Conservation (phyloP, 2,797 vertebrate genomes). For the Poeciliopsis presidionis region DNA sequence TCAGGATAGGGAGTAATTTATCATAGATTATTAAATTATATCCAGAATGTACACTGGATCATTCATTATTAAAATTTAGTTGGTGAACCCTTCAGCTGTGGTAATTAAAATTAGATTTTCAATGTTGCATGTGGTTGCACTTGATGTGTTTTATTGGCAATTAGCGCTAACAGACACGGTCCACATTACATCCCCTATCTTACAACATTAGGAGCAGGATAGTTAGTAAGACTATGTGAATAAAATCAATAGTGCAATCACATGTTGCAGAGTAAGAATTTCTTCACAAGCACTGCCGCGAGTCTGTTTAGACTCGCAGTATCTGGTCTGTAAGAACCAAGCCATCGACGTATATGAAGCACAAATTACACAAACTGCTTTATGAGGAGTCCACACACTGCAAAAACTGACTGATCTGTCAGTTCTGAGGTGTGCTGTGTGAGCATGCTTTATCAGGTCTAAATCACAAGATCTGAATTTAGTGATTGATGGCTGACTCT, state of each 20-base stretch:
- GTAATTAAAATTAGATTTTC: conserved; percentile 13
- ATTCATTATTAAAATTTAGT: background rate
- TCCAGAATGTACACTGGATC: background rate
- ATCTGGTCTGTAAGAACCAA: conserved; percentile 8
- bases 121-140: background rate
- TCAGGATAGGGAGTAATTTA: background rate
- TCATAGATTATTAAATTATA: background rate
- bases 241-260: conserved; percentile 39
- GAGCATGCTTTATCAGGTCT: background rate
- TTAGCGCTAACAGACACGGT: background rate
- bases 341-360: background rate
- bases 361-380: conserved; percentile 7
- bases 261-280: conserved; percentile 21
- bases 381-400: background rate
- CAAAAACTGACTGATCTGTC: background rate
- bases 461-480: background rate
- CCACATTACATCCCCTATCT: conserved; percentile 9
- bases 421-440: background rate
- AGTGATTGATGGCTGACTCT: background rate
- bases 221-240: conserved; percentile 1
- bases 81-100: background rate
- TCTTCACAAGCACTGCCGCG: conserved; percentile 21
- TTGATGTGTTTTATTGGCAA: conserved; percentile 2
- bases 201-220: conserved; percentile 2
- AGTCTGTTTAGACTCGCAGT: conserved; percentile 5